phyloP scores from a whole-genome alignment of 2,113 vertebrate species.

The Caloenas nicobarica region DNA sequence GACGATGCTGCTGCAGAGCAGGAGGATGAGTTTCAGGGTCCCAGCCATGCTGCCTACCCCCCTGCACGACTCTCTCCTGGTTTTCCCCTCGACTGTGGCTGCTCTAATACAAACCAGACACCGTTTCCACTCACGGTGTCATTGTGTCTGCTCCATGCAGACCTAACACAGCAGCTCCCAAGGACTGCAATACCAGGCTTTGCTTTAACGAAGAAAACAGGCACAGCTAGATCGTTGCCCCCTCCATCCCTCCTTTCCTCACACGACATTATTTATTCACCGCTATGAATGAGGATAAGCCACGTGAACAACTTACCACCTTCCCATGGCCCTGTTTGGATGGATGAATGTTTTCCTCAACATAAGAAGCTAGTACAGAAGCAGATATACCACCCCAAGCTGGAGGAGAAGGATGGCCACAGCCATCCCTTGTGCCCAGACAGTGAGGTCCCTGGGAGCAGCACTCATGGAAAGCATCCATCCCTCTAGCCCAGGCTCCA shows the following conservation, averaged over 20 bases:
- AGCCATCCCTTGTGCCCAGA: background rate
- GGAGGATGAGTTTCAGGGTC: rapidly evolving
- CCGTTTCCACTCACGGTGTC: background rate
- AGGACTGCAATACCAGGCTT: background rate
- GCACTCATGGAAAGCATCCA: background rate
- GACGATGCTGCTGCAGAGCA: background rate
- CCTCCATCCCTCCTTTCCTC: background rate
- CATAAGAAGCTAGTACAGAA: background rate
- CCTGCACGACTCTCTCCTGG: rapidly evolving
- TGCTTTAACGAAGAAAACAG: background rate
- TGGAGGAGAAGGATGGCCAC: background rate
- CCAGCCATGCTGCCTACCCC: rapidly evolving
- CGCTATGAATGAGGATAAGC: background rate
- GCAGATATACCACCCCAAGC: background rate
- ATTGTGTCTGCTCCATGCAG: background rate
- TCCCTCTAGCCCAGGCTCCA: background rate
- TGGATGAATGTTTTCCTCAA: background rate
- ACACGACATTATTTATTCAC: rapidly evolving
- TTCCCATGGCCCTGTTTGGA: background rate
- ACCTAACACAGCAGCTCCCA: background rate
- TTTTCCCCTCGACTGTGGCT: rapidly evolving
- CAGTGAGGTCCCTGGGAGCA: background rate
- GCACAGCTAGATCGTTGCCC: background rate
- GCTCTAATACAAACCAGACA: background rate
- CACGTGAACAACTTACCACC: background rate